Base-by-base conservation (phyloP, 2,113 vertebrate species). In the Clinocottus analis region DNA sequence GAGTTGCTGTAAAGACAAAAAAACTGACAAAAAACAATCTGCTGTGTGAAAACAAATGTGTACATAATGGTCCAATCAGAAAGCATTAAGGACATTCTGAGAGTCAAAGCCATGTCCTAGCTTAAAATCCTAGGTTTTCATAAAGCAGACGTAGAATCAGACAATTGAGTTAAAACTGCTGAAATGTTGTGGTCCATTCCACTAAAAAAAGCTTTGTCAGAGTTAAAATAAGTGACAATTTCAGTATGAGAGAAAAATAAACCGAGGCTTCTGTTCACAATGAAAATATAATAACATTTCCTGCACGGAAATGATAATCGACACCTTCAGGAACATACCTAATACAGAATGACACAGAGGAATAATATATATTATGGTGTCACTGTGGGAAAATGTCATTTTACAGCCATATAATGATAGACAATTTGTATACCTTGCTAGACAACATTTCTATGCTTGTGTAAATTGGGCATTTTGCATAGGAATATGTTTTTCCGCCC, bases 41-140 rank as follows among this genome's bases (percentile, higher is more conserved):
- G 8, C 19, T 19, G 47, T 51, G 66, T 45, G n/a, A 7, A 9
- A 5, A 35, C n/a, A 78, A 51, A 66, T 13, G 5, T 16, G 58
- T 8, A 35, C n/a, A 60, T 51, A 33, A 33, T 33, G 5, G 13
- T 41, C 13, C 13, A 11, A 56, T 45, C 61, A 67, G 45, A 72
- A 53, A 12, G 23, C 41, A 25, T 56, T 53, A 29, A 6, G 21
- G 19, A 43, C n/a, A 27, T 27, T 73, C 8, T 8, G 14, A n/a
- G 11, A 55, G 56, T 39, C 61, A 29, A 31, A 55, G 29, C 23
- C 33, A 16, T 25, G 41, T 61, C 16, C n/a, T 29, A 1, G 17
- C 60, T 64, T 55, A n/a, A 61, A 82, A 74, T 29, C n/a, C 14
- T 4, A 31, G 29, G 68, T 73, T 72, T 63, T 31, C n/a, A 9